phyloP scores from a whole-genome alignment of 2,113 vertebrate genomes.

The Naja naja region DNA sequence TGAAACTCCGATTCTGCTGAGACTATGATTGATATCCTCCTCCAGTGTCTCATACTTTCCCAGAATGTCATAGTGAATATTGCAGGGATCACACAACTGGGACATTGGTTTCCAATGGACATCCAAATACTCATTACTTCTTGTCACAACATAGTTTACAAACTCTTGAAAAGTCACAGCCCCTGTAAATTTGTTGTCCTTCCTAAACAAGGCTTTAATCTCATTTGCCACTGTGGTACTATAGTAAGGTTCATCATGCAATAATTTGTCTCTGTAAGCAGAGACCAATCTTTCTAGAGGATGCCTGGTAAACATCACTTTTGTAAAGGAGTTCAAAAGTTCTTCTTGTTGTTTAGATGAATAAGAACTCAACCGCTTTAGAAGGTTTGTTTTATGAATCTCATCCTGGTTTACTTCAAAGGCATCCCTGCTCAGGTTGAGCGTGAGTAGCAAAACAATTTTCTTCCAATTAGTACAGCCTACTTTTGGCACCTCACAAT shows the following conservation, averaged over 20 bases:
- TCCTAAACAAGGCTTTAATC: conserved; percentile 57
- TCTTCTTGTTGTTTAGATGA: conserved; percentile 21
- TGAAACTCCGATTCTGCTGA: conserved; percentile 52
- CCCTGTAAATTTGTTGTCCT: conserved; percentile 29
- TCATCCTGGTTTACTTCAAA: conserved; percentile 41
- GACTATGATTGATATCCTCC: conserved; percentile 54
- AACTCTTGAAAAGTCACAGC: conserved; percentile 64
- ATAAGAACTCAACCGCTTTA: conserved; percentile 54
- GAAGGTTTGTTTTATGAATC: conserved; percentile 39
- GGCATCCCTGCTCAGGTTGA: conserved; percentile 28
- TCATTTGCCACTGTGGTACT: conserved; percentile 40
- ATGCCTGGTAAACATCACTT: conserved; percentile 67
- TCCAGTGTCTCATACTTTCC: conserved; percentile 60
- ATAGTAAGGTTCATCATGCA: conserved; percentile 55
- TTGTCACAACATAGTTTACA: conserved; percentile 42
- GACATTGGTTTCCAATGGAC: conserved; percentile 66
- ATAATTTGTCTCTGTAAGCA: conserved; percentile 68
- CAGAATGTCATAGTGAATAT: conserved; percentile 57
- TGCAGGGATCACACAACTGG: conserved; percentile 65
- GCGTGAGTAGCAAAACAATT: conserved; percentile 59
- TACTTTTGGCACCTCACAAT: conserved; percentile 70
- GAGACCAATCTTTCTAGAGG: conserved; percentile 68
- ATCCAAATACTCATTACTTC: conserved; percentile 23
- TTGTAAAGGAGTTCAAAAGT: conserved; percentile 59
- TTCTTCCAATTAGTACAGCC: conserved; percentile 71